Base-by-base conservation (phyloP, 2,888 invertebrate species). In the Diabrotica balteata region DNA sequence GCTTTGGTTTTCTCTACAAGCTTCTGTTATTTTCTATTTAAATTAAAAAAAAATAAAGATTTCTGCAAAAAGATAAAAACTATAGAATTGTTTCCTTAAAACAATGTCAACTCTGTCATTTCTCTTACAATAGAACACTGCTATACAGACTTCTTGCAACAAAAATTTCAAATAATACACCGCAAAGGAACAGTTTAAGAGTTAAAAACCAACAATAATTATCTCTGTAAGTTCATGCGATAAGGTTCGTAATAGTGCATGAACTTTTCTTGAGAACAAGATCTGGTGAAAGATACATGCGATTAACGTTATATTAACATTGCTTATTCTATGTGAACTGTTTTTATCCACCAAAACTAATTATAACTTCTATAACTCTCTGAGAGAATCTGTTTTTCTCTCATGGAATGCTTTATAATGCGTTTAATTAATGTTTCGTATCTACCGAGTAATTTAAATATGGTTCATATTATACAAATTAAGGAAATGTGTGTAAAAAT, bases 241-340 rank as follows among this genome's bases (percentile, higher is more conserved):
- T 79, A 78, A 77, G 72, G 73, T 68, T 74, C 63, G 72, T 73
- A 68, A 73, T 74, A 76, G 73, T 68, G 74, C 73, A 72, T 75
- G 77, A 76, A 77, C 75, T 78, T 75, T 76, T 76, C 75, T 73
- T 76, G 77, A 76, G 77, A 77, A 78, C 73, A 69, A 78, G 78
- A 78, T 77, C 72, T 73, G 65, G 45, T 63, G 71, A 67, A 67
- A 75, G 78, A 78, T 78, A 78, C 75, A 75, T 75, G 70, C 73
- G 73, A 78, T 78, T 78, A 78, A 72, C 74, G 76, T 70, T 75
- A 71, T 74, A 78, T 76, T 75, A 77, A 75, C 75, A 75, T 76
- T 76, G 73, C 75, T 74, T 75, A 77, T 77, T 76, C 76, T 75
- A 76, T 77, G 77, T 74, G 77, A 77, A 77, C 72, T 73, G 72